Evolutionary conservation across 2,888 invertebrate species (phyloP).

Genomic region (Microdon myrmicae): DNA sequence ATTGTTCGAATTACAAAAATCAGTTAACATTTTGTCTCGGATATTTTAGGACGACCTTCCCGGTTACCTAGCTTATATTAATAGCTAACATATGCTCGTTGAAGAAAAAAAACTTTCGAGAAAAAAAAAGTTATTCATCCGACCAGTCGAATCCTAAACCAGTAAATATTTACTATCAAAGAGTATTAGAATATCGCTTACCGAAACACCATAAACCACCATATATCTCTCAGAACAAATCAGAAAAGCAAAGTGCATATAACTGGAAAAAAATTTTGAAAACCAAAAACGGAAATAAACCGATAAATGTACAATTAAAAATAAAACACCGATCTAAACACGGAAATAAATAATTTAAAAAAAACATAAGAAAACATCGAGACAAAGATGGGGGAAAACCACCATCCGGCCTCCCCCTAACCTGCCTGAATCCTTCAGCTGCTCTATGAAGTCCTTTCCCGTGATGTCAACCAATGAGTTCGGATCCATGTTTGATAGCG

Average conservation of each 20-base stretch:
- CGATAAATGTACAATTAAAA: slow-evolving; percentile 8
- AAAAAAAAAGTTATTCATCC: too few relatives aligned
- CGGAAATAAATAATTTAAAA: slow-evolving; percentile 24
- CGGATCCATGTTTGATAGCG: slow-evolving; percentile 89
- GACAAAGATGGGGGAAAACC: slow-evolving; percentile 57
- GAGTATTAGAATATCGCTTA: too few relatives aligned
- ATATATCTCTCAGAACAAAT: too few relatives aligned
- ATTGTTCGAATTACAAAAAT: too few relatives aligned
- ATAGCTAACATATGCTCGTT: too few relatives aligned
- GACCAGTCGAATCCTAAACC: too few relatives aligned
- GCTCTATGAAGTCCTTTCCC: slow-evolving; percentile 74
- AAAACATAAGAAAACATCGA: slow-evolving; percentile 53
- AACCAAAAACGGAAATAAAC: slow-evolving; percentile 8
- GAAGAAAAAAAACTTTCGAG: too few relatives aligned
- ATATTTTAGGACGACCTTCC: too few relatives aligned
- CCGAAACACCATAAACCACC: too few relatives aligned
- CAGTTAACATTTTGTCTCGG: too few relatives aligned
- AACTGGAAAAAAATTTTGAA: slow-evolving; percentile 4
- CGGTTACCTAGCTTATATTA: too few relatives aligned
- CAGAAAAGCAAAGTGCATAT: slow-evolving; percentile 2
- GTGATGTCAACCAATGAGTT: slow-evolving; percentile 86
- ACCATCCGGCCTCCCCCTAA: slow-evolving; percentile 61
- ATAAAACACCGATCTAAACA: slow-evolving; percentile 1
- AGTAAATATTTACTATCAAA: too few relatives aligned
- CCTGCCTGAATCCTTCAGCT: slow-evolving; percentile 80